phyloP scores from a whole-genome alignment of 2,797 vertebrate species.

The Smutsia gigantea region DNA sequence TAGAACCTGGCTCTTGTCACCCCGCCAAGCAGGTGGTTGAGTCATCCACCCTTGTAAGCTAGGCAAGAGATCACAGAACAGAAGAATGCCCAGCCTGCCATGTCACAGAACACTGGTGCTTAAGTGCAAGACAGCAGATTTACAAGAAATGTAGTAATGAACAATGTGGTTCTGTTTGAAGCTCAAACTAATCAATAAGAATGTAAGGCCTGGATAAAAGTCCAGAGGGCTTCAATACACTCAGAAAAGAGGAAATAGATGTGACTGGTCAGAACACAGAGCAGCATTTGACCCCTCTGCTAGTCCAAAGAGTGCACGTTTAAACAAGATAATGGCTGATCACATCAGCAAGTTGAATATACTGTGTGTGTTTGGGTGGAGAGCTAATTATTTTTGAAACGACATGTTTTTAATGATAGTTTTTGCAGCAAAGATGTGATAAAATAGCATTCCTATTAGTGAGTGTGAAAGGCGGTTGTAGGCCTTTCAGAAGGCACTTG shows the following conservation, averaged over 20 bases:
- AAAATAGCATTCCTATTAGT: not conserved
- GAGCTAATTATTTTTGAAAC: not conserved
- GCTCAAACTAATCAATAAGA: not conserved
- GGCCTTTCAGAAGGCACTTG: not conserved
- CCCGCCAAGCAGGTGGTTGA: not conserved
- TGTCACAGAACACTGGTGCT: not conserved
- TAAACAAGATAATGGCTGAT: not conserved
- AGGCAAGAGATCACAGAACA: not conserved
- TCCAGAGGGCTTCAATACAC: not conserved
- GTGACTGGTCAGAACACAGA: not conserved
- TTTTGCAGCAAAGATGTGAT: not conserved
- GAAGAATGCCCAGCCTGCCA: not conserved
- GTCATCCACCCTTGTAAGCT: not conserved
- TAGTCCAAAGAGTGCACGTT: rapidly evolving
- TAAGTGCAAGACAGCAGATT: not conserved
- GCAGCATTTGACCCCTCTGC: not conserved
- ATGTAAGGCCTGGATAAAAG: not conserved
- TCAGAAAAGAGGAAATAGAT: not conserved
- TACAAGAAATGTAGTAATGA: not conserved
- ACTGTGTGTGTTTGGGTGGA: not conserved
- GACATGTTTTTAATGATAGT: not conserved
- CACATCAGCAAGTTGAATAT: not conserved
- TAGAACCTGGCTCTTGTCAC: not conserved
- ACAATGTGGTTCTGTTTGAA: not conserved
- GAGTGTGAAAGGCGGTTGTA: rapidly evolving